Evolutionary conservation across 2,888 invertebrate species (phyloP), one percentile per base, ranked within the genome.

Genomic region (Melinopterus prodromus): DNA sequence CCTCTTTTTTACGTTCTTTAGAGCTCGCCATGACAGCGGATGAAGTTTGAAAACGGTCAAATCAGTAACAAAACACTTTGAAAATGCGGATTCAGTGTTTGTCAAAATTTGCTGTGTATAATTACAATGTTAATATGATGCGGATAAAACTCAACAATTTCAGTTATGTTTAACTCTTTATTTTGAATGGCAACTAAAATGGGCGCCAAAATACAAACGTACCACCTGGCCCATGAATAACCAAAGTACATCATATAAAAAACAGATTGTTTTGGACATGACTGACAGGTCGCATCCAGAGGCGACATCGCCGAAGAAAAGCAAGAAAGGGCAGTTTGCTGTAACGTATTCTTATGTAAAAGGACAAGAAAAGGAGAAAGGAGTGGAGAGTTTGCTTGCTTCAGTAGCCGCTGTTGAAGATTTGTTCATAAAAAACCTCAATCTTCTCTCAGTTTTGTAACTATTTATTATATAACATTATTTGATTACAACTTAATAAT

Each of bases 1-100:
- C 82, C 81, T 85, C 85, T 84, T 85, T 85, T 83, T 85, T 85
- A 80, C 84, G 84, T 83, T 85, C 84, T 84, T 85, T 85, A 78
- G 81, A 80, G 84, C 81, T 86, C 83, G 85, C 85, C 84, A 84
- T 86, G 83, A 85, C 83, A 83, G 79, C 78, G 78, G 78, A 81
- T 78, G 80, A 80, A 81, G 78, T 80, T 80, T 81, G 77, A 79
- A 81, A 81, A 81, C 70, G 71, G 79, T 81, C 71, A 70, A 79
- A 77, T 79, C 72, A 78, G 70, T 76, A 78, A 78, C 35, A 71
- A 78, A 71, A 78, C 53, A 35, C 74, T 74, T 36, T 74, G 15
- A 53, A 53, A 53, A 53, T 53, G 5, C 53, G 12, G 7, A 9
- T 53, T 53, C 53, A 7, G 53, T 53, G 53, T 53, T 53, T n/a